phyloP scores from a whole-genome alignment of 2,888 invertebrate species.

The Mimas tiliae region DNA sequence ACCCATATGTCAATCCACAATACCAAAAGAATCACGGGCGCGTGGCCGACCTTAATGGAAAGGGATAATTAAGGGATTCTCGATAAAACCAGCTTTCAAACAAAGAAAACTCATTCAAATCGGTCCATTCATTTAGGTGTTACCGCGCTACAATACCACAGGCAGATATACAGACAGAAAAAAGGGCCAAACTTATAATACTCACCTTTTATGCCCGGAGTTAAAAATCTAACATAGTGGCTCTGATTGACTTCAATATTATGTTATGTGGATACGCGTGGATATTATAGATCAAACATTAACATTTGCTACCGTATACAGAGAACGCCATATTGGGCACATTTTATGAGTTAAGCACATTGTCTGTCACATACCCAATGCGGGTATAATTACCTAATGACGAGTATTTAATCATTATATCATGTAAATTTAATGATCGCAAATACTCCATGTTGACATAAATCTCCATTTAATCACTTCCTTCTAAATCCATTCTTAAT shows the following conservation, averaged over 20 bases:
- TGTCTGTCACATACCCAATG: neutral
- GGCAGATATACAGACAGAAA: no score
- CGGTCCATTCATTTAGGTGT: no score
- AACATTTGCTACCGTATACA: neutral
- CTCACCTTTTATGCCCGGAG: no score
- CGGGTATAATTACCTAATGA: neutral
- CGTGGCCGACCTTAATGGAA: no score
- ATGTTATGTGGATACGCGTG: neutral
- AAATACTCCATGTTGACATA: neutral
- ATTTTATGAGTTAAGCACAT: conserved; percentile 11
- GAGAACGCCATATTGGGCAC: neutral
- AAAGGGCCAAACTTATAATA: no score
- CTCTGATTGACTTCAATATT: neutral
- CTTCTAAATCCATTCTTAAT: neutral
- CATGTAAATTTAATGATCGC: neutral
- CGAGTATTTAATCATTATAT: neutral
- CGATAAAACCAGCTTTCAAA: no score
- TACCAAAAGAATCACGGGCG: no score
- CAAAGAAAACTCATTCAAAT: no score
- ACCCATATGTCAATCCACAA: no score
- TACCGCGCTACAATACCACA: no score
- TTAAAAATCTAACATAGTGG: neutral
- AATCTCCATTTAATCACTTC: neutral
- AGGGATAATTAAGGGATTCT: no score
- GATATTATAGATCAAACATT: neutral